Evolutionary conservation across 2,113 vertebrate species (phyloP), one percentile per base, ranked within the genome.

Genomic region (Dicrurus megarhynchus): DNA sequence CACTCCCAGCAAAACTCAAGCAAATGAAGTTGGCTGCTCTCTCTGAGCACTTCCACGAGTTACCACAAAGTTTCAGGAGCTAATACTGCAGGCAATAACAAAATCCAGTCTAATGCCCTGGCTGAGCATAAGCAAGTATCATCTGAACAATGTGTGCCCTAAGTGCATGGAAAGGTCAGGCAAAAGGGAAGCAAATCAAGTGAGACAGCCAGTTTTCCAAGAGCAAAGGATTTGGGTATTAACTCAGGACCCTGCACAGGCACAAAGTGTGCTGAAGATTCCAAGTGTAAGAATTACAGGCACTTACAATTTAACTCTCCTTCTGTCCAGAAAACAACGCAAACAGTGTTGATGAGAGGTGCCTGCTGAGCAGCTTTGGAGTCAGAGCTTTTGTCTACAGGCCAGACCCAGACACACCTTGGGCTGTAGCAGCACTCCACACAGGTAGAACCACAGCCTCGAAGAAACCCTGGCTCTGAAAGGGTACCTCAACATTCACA

Each of bases 401-500:
- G 60, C 24, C 63, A 79, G 44, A 74, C 26, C 13, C 53, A 60
- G n/a, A 52, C 9, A 53, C 39, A 26, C 13, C 20, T 13, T 49
- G 41, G 44, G 39, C 1, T 19, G 47, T 6, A 68, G 32, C 50
- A 73, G 75, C 16, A 7, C 4, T 10, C 16, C 32, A n/a, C 7
- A 35, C 14, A 59, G 32, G 74, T 64, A 75, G 35, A 30, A 24
- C 4, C 30, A 56, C 32, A 35, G 3, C 65, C 68, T 50, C 39
- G 53, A 1, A 80, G 63, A 63, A 73, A 84, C 17, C 14, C 33
- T 0, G 0, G 63, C 70, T 57, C 28, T 61, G 57, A 76, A 68
- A 44, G 14, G 46, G n/a, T 11, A 42, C 26, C 37, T 73, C 59
- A 47, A 1, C 2, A 1, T 35, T 52, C 39, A 52, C 0, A 0